phyloP scores from a whole-genome alignment of 2,888 invertebrate genomes.

The Cryptosula pallasiana region DNA sequence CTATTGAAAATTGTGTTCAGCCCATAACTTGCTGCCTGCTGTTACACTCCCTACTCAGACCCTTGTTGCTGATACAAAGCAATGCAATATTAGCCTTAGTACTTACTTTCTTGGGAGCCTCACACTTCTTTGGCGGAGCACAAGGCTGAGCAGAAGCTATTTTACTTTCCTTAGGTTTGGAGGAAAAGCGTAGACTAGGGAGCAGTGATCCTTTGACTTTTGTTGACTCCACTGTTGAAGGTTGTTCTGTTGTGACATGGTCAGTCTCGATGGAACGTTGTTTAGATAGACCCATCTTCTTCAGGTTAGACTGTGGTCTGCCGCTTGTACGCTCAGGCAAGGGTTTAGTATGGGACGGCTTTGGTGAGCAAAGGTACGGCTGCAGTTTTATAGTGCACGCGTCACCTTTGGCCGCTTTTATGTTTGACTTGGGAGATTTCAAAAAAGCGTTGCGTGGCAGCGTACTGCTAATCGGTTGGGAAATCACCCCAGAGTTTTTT shows the following conservation, averaged over 20 bases:
- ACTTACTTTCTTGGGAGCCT: background rate
- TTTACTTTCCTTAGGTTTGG: background rate
- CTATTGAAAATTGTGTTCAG: too few species aligned
- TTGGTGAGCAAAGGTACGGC: conserved; percentile 5
- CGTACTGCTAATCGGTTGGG: background rate
- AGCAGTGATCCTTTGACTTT: background rate
- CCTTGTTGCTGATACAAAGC: too few species aligned
- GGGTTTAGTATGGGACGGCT: background rate
- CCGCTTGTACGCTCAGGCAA: background rate
- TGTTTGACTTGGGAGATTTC: background rate
- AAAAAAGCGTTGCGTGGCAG: background rate
- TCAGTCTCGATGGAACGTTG: background rate
- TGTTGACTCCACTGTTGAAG: background rate
- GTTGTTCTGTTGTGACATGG: background rate
- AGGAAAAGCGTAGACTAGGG: background rate
- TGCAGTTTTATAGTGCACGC: background rate
- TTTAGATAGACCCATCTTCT: background rate
- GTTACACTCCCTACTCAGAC: too few species aligned
- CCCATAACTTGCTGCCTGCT: too few species aligned
- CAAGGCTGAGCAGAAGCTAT: background rate
- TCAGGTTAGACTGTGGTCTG: background rate
- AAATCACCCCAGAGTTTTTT: background rate
- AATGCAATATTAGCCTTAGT: too few species aligned
- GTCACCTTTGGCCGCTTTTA: background rate
- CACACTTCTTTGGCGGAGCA: background rate